Percentiles rank a stretch among this genome's conserved stretches.
phyloP scores from a whole-genome alignment of 2,888 invertebrate genomes.

The Amorpha juglandis region DNA sequence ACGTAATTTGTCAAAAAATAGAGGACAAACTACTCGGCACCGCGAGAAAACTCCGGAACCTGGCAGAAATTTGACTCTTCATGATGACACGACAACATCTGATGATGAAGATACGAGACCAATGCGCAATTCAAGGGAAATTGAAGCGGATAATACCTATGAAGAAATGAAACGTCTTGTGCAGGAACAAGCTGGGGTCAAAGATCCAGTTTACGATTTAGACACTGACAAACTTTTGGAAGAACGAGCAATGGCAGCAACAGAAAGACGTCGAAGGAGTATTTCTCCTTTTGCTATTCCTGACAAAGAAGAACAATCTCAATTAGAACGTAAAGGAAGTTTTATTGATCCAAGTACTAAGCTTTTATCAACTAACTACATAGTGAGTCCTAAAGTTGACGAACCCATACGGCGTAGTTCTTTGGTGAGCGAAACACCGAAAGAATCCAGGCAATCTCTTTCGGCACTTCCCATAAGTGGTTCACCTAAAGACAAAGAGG shows the following conservation, averaged over 20 bases:
- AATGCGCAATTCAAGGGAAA: constrained; percentile 67
- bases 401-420: constrained; percentile 64
- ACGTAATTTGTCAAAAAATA: constrained; percentile 85
- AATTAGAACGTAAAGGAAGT: constrained; percentile 74
- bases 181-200: constrained; percentile 65
- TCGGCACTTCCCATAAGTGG: constrained; percentile 60
- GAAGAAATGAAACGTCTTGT: constrained; percentile 79
- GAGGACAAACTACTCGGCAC: constrained; percentile 75
- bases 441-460: constrained; percentile 53
- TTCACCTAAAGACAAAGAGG: constrained; percentile 67
- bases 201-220: constrained; percentile 78
- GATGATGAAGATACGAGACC: constrained; percentile 75
- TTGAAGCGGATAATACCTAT: constrained; percentile 78
- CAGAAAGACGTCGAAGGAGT: constrained; percentile 77
- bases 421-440: constrained; percentile 60
- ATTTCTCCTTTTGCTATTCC: constrained; percentile 80
- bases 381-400: constrained; percentile 72
- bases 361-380: constrained; percentile 73
- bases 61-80: constrained; percentile 73
- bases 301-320: constrained; percentile 66
- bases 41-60: constrained; percentile 82
- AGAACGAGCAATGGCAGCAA: constrained; percentile 70
- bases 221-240: constrained; percentile 76
- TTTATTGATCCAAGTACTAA: constrained; percentile 80
- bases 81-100: constrained; percentile 87